phyloP scores from a whole-genome alignment of 2,888 invertebrate genomes.

The Apamea crenata region DNA sequence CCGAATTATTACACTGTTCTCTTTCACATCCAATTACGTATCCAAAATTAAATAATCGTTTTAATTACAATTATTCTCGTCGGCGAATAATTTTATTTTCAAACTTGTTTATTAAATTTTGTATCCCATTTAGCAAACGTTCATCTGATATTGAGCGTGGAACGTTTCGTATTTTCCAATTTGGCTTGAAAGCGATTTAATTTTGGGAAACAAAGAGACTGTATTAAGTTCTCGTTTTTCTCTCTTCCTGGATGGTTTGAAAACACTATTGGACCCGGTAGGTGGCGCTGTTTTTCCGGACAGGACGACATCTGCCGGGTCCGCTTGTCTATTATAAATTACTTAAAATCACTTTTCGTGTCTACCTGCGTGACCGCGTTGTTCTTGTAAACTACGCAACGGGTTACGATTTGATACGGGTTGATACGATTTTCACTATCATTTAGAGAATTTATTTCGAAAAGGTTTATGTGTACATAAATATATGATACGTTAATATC shows the following conservation, averaged over 20 bases:
- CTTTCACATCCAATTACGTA: constrained; percentile 31
- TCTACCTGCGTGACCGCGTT: no score
- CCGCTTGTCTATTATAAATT: no score
- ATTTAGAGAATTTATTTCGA: neutral
- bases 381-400: no score
- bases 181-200: constrained; percentile 83
- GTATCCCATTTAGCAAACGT: constrained; percentile 66
- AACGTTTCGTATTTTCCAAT: constrained; percentile 78
- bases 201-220: constrained; percentile 83
- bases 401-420: no score
- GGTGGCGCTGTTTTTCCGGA: no score
- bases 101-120: constrained; percentile 64
- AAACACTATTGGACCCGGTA: no score
- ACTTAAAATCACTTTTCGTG: no score
- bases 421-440: neutral
- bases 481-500: no score
- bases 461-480: neutral
- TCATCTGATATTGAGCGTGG: constrained; percentile 61
- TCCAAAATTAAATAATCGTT: constrained; percentile 33
- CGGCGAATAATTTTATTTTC: constrained; percentile 59
- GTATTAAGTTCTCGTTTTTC: constrained; percentile 80
- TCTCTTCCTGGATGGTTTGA: no score
- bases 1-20: constrained; percentile 19
- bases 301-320: no score
- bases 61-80: constrained; percentile 47